phyloP scores from a whole-genome alignment of 2,797 vertebrate species.

The Channallabes apus region DNA sequence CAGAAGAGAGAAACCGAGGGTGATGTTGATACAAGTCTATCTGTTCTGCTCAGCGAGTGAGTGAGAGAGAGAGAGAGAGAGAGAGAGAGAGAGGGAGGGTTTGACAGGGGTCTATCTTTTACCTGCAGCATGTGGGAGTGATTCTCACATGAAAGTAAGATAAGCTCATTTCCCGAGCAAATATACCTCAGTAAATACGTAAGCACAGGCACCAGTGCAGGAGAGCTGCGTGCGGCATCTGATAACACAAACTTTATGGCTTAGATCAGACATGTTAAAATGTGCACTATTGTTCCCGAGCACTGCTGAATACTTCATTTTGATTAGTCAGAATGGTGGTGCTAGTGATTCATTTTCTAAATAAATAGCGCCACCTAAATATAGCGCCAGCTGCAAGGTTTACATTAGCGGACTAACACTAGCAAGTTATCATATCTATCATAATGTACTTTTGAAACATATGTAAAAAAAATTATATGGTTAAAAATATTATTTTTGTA shows the following conservation, averaged over 20 bases:
- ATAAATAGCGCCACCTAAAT: background rate
- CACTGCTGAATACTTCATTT: background rate
- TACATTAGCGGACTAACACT: background rate
- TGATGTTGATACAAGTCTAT: conserved; percentile 19
- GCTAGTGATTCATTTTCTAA: background rate
- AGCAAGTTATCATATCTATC: background rate
- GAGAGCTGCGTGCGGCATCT: background rate
- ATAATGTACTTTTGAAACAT: background rate
- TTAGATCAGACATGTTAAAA: background rate
- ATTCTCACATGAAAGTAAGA: conserved; percentile 1
- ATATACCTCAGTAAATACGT: background rate
- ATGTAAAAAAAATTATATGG: background rate
- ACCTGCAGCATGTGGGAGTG: background rate
- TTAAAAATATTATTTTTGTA: background rate
- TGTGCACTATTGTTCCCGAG: background rate
- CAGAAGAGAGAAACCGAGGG: background rate
- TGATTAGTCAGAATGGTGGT: background rate
- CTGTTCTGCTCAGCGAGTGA: background rate
- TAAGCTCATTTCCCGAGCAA: conserved; percentile 26
- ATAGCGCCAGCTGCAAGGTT: background rate
- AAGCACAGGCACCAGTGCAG: background rate
- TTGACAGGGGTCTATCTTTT: background rate
- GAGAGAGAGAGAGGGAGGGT: background rate
- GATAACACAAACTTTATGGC: background rate
- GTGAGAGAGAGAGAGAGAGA: background rate